Conservation (phyloP, 2,888 invertebrate species). For the Eupithecia tripunctaria region DNA sequence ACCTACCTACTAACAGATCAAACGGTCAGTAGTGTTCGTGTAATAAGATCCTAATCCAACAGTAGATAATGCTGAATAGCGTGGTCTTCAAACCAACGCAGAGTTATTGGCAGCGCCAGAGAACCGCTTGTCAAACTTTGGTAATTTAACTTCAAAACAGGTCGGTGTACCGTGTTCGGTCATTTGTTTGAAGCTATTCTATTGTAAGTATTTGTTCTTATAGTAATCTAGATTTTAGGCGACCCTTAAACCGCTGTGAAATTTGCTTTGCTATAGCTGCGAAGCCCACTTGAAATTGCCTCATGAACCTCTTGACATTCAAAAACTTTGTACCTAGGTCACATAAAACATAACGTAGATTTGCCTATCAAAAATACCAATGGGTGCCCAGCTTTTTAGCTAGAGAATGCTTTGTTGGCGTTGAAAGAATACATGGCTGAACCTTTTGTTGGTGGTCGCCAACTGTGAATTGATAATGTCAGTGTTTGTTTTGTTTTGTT, state of each 20-base stretch:
- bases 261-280: background rate
- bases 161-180: conserved; percentile 65
- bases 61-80: conserved; percentile 37
- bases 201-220: conserved; percentile 14
- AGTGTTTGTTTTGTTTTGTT: conserved; percentile 59
- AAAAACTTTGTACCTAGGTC: background rate
- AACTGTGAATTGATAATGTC: conserved; percentile 77
- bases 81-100: conserved; percentile 69
- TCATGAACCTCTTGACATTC: background rate
- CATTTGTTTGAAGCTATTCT: conserved; percentile 61
- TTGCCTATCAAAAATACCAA: conserved; percentile 31
- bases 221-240: background rate
- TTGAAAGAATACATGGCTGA: conserved; percentile 62
- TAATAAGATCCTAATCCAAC: background rate
- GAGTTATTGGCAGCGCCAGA: conserved; percentile 78
- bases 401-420: conserved; percentile 64
- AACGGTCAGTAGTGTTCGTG: conserved; percentile 2
- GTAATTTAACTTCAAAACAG: conserved; percentile 83
- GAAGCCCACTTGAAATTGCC: background rate
- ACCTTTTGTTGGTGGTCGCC: conserved; percentile 72
- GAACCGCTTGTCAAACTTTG: conserved; percentile 82
- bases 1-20: background rate
- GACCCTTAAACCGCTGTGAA: background rate
- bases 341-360: background rate
- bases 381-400: conserved; percentile 45